Conservation (phyloP, 64 coral and sea anemone genomes). For the Acropora yongei region DNA sequence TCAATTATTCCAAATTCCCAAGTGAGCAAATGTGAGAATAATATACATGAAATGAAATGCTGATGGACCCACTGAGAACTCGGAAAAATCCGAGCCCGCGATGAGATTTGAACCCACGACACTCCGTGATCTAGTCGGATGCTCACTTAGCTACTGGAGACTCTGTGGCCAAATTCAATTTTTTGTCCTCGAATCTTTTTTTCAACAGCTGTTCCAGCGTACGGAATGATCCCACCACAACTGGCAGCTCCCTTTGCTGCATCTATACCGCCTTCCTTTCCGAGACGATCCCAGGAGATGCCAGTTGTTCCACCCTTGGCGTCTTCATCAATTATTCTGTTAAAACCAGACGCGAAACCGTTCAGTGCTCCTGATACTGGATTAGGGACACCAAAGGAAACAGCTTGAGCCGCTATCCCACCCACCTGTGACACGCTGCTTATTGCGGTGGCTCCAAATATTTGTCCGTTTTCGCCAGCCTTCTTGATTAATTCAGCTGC, state of each 20-base stretch:
- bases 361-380: constrained; percentile 1
- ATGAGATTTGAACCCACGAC: too few species aligned
- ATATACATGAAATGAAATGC: too few species aligned
- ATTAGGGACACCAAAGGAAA: not conserved
- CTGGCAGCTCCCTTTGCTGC: not conserved
- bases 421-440: not conserved
- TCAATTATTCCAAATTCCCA: too few species aligned
- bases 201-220: constrained; percentile 9
- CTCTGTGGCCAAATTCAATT: not conserved
- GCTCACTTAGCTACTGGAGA: too few species aligned
- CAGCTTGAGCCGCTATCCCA: not conserved
- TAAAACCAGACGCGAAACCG: not conserved
- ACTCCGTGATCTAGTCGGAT: too few species aligned
- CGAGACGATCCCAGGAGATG: not conserved
- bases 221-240: not conserved
- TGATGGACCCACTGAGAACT: too few species aligned
- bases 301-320: not conserved
- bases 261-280: not conserved
- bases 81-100: too few species aligned
- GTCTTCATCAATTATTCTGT: constrained; percentile 1
- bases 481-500: not conserved
- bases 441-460: not conserved
- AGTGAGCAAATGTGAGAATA: too few species aligned
- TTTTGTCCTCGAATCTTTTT: not conserved
- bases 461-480: not conserved